phyloP scores from a whole-genome alignment of 2,888 invertebrate species.

The Listrodromus nycthemerus region DNA sequence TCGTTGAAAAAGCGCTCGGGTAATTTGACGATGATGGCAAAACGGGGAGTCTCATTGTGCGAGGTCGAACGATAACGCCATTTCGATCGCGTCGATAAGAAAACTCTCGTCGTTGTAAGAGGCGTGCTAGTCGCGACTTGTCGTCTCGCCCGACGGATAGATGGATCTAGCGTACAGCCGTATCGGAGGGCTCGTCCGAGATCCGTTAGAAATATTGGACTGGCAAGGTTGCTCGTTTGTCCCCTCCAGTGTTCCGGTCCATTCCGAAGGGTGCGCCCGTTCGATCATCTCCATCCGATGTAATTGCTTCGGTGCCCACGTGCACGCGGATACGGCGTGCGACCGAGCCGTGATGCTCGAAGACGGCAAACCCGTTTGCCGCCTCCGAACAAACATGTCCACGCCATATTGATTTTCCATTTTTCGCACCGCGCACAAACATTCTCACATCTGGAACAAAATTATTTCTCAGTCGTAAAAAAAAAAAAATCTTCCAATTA shows the following conservation, averaged over 20 bases:
- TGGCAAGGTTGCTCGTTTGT: constrained; percentile 52
- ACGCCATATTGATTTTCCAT: too few relatives aligned
- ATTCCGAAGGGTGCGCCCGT: constrained; percentile 55
- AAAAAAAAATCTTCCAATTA: neutral
- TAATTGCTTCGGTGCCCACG: constrained; percentile 38
- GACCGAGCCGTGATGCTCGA: neutral
- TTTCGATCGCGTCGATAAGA: constrained; percentile 57
- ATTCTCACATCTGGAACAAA: neutral
- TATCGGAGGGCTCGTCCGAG: constrained; percentile 53
- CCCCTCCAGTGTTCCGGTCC: constrained; percentile 30
- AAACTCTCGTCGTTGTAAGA: constrained; percentile 58
- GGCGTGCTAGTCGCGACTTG: constrained; percentile 52
- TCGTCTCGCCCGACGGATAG: constrained; percentile 46
- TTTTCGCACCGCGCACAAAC: too few relatives aligned
- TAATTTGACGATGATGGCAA: constrained; percentile 14
- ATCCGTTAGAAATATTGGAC: constrained; percentile 61
- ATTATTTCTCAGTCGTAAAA: too few relatives aligned
- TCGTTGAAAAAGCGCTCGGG: neutral
- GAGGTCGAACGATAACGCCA: constrained; percentile 50
- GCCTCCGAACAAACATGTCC: neutral
- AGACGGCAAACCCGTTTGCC: neutral
- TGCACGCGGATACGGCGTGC: neutral
- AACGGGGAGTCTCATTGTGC: neutral
- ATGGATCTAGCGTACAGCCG: constrained; percentile 29
- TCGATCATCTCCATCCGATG: constrained; percentile 44